Percentiles rank a stretch among this genome's conserved stretches.
These are phyloP conservation scores for Naja naja DNA, from an alignment of 2,113 vertebrate genomes.

Conservation along the genomic window DNA sequence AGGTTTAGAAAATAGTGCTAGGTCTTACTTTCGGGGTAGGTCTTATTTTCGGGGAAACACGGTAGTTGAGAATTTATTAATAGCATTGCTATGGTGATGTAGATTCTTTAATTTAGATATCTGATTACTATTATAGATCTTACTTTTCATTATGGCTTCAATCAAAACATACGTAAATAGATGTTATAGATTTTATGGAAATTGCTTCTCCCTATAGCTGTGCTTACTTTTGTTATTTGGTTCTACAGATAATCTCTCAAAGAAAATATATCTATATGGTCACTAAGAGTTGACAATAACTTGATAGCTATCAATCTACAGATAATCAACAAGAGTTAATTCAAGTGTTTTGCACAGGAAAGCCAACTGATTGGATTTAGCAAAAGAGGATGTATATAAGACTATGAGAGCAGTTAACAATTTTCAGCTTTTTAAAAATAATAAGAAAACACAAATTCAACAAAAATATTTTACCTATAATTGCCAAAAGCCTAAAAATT, in stretches of 20 bases:
- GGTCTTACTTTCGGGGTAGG: too few relatives aligned
- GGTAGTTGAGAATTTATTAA: constrained; percentile 29
- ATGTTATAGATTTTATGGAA: background rate
- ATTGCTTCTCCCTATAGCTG: background rate
- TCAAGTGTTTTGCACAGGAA: background rate
- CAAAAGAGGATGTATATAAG: background rate
- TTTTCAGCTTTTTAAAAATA: background rate
- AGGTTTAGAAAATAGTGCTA: too few relatives aligned
- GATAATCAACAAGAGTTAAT: background rate
- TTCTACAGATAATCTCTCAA: background rate
- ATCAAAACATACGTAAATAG: background rate
- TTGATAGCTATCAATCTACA: background rate
- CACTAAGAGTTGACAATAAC: background rate
- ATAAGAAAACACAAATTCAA: background rate
- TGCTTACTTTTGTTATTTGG: background rate
- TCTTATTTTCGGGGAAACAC: too few relatives aligned
- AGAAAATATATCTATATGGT: background rate
- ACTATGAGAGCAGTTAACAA: background rate
- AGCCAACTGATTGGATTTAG: too few relatives aligned
- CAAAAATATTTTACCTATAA: background rate
- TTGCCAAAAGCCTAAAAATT: background rate
- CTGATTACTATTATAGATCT: constrained; percentile 37
- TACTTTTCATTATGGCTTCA: background rate
- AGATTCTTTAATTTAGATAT: constrained; percentile 36
- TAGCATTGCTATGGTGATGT: constrained; percentile 33